These are phyloP conservation scores for Adelognathus sp. DNA, from an alignment of 2,888 invertebrate species.

Conservation along the genomic window DNA sequence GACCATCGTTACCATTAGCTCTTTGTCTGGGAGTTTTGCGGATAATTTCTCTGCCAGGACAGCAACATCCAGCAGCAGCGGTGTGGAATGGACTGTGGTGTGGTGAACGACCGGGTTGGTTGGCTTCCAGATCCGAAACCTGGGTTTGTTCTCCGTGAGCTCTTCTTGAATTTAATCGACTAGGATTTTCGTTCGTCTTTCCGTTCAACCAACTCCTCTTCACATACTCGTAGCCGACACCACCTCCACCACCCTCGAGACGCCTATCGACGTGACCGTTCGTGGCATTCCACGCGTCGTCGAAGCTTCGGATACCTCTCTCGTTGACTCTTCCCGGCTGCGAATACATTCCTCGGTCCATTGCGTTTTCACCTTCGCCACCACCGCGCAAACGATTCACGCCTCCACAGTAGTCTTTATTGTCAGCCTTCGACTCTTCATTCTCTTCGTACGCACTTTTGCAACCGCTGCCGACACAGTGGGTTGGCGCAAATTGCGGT, in stretches of 20 bases:
- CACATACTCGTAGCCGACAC: slow-evolving; percentile 18
- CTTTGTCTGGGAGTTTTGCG: slow-evolving; percentile 21
- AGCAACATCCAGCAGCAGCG: slow-evolving; percentile 51
- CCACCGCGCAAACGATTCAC: slow-evolving; percentile 67
- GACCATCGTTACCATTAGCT: neutral
- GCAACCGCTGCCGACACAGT: slow-evolving; percentile 55
- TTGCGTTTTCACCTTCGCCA: slow-evolving; percentile 50
- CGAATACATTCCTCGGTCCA: slow-evolving; percentile 52
- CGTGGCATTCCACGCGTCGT: slow-evolving; percentile 36
- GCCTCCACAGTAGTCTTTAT: slow-evolving; percentile 18
- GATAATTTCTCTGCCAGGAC: slow-evolving; percentile 58
- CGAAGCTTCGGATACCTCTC: slow-evolving; percentile 22
- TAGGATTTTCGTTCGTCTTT: slow-evolving; percentile 12
- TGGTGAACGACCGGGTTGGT: neutral
- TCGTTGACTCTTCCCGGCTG: slow-evolving; percentile 28
- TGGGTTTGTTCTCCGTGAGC: neutral
- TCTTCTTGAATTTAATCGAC: neutral
- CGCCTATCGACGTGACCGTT: slow-evolving; percentile 39
- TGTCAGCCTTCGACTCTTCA: slow-evolving; percentile 13
- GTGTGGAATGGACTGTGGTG: too few relatives aligned
- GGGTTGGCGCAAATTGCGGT: slow-evolving; percentile 53
- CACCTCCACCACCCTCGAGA: slow-evolving; percentile 61
- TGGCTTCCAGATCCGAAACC: slow-evolving; percentile 37
- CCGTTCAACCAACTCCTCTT: slow-evolving; percentile 28
- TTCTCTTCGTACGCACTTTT: slow-evolving; percentile 9